Evolutionary conservation across 2,888 invertebrate species (phyloP).

Genomic region (Entomobrya proxima): DNA sequence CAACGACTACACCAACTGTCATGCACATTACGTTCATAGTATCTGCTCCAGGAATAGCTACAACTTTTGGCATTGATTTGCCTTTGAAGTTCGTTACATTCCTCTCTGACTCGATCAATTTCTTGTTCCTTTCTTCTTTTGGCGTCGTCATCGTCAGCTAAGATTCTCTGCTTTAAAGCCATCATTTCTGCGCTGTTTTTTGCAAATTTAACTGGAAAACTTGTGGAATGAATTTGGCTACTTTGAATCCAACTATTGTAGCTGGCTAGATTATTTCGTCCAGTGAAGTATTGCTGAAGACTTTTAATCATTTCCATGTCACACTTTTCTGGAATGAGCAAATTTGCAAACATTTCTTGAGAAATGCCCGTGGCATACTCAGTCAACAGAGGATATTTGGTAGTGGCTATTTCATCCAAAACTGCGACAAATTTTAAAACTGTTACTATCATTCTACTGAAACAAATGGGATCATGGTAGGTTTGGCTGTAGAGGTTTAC

Average conservation of each 20-base stretch:
- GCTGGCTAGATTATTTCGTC: neutral
- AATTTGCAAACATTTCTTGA: neutral
- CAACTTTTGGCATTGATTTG: neutral
- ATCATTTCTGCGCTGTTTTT: neutral
- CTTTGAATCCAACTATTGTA: neutral
- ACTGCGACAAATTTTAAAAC: slow-evolving; percentile 9
- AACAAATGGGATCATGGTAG: slow-evolving; percentile 25
- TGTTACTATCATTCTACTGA: slow-evolving; percentile 12
- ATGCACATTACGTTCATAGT: neutral
- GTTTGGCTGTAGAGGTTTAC: neutral
- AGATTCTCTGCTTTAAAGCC: neutral
- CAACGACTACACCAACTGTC: neutral
- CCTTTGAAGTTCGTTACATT: neutral
- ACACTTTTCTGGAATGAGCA: slow-evolving; percentile 33
- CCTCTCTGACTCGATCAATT: neutral
- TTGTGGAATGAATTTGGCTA: neutral
- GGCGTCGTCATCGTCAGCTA: neutral
- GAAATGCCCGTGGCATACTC: slow-evolving; percentile 47
- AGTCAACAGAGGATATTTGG: neutral
- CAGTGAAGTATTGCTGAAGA: slow-evolving; percentile 13
- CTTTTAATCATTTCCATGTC: neutral
- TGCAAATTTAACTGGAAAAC: slow-evolving; percentile 21
- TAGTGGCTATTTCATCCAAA: slow-evolving; percentile 10
- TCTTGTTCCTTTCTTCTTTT: neutral
- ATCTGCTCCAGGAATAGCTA: neutral